Percentiles rank a stretch among this genome's conserved stretches.
Evolutionary conservation across 2,113 vertebrate species (phyloP).

Genomic region (Lota lota): DNA sequence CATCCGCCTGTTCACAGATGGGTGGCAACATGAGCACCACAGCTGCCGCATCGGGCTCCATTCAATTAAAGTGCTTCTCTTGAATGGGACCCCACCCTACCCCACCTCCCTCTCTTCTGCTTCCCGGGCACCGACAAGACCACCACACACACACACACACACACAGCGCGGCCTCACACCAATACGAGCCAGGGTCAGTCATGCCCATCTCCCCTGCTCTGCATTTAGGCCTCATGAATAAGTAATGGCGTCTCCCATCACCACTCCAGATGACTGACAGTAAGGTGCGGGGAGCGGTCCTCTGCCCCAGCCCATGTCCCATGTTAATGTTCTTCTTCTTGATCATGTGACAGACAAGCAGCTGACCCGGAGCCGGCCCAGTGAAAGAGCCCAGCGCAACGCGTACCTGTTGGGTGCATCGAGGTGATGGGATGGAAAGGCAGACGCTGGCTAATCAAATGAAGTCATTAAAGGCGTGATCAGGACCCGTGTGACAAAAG

Average conservation of each 20-base stretch:
- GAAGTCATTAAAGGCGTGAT: too few species aligned
- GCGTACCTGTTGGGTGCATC: conserved; percentile 43
- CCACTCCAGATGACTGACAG: conserved; percentile 68
- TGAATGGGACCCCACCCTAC: conserved; percentile 13
- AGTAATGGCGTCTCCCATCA: conserved; percentile 70
- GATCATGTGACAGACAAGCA: conserved; percentile 74
- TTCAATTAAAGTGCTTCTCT: conserved; percentile 48
- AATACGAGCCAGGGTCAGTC: conserved; percentile 57
- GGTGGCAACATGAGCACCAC: conserved; percentile 17
- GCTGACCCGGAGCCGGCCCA: conserved; percentile 68
- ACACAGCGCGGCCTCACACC: conserved; percentile 31
- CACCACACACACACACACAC: too few species aligned
- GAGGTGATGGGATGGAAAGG: conserved; percentile 40
- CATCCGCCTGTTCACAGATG: neutral
- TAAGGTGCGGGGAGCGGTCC: conserved; percentile 66
- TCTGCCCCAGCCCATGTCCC: conserved; percentile 67
- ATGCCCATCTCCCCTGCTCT: conserved; percentile 68
- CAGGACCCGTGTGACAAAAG: too few species aligned
- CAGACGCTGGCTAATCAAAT: too few species aligned
- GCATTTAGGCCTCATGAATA: conserved; percentile 74
- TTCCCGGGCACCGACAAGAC: too few species aligned
- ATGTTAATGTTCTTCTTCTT: conserved; percentile 73
- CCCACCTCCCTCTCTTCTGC: too few species aligned
- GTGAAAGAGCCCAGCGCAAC: conserved; percentile 38
- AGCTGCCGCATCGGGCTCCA: conserved; percentile 38